Percentiles rank a stretch among this genome's conserved stretches.
phyloP scores from a whole-genome alignment of 1,140 invertebrate genomes.

The Arctopsyche grandis region DNA sequence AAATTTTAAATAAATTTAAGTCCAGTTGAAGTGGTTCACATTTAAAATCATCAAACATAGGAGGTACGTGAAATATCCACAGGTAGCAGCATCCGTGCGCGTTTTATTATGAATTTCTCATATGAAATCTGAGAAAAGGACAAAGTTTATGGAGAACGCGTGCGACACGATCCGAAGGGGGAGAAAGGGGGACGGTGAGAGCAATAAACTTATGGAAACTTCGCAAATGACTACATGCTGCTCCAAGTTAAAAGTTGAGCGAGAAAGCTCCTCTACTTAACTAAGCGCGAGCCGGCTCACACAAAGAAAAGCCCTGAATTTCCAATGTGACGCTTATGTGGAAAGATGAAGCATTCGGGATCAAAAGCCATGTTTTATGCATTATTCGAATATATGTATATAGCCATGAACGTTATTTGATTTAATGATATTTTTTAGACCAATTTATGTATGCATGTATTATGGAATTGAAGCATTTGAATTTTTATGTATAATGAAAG shows the following conservation, averaged over 20 bases:
- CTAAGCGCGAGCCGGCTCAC: slow-evolving; percentile 46
- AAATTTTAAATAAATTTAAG: too few relatives aligned
- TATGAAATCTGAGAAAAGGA: slow-evolving; percentile 5
- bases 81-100: slow-evolving; percentile 14
- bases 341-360: background rate
- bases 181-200: background rate
- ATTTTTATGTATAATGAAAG: slow-evolving; percentile 16
- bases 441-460: too few relatives aligned
- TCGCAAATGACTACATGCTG: slow-evolving; percentile 53
- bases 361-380: slow-evolving; percentile 15
- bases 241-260: slow-evolving; percentile 53
- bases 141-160: slow-evolving; percentile 14
- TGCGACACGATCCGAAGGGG: slow-evolving; percentile 1
- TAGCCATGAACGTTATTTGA: too few relatives aligned
- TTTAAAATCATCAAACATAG: too few relatives aligned
- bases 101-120: slow-evolving; percentile 24
- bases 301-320: slow-evolving; percentile 48
- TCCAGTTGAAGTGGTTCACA: too few relatives aligned
- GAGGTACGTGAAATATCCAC: slow-evolving; percentile 18
- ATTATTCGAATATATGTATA: background rate
- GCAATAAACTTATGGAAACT: slow-evolving; percentile 53
- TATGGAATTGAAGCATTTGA: background rate
- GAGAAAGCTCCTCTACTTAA: slow-evolving; percentile 52
- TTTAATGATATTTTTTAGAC: too few relatives aligned
- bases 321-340: slow-evolving; percentile 46